phyloP scores from a whole-genome alignment of 2,888 invertebrate genomes.

The Chymomyza procnemis region DNA sequence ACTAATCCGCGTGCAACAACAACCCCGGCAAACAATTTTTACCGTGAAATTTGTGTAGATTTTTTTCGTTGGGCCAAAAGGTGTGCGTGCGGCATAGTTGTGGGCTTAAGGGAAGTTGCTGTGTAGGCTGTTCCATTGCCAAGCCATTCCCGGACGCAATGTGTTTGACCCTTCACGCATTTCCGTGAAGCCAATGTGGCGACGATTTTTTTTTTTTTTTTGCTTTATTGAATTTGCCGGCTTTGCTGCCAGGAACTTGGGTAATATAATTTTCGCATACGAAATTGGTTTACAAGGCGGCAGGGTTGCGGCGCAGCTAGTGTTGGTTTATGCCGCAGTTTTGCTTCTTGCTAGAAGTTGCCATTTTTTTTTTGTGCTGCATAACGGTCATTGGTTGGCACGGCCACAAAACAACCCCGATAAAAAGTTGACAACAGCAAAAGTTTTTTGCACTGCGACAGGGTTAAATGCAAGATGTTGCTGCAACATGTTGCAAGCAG shows the following conservation, averaged over 20 bases:
- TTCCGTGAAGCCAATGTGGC: slow-evolving; percentile 24
- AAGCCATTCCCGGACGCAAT: not conserved
- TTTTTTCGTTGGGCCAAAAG: slow-evolving; percentile 15
- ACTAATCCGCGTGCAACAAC: slow-evolving; percentile 10
- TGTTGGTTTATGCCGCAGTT: not conserved
- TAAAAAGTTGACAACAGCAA: not conserved
- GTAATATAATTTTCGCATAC: slow-evolving; percentile 69
- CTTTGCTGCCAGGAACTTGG: slow-evolving; percentile 22
- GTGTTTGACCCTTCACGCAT: not conserved
- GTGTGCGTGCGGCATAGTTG: slow-evolving; percentile 23
- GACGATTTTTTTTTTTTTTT: too few species aligned
- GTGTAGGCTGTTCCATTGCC: slow-evolving; percentile 11
- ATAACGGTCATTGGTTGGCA: slow-evolving; percentile 47
- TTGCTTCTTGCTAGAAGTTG: not conserved
- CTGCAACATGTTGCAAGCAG: not conserved
- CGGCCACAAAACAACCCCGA: slow-evolving; percentile 24
- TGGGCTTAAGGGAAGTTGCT: slow-evolving; percentile 14
- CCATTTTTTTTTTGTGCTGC: not conserved
- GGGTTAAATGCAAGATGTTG: not conserved
- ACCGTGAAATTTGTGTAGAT: slow-evolving; percentile 41
- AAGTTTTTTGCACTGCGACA: slow-evolving; percentile 2
- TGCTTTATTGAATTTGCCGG: slow-evolving; percentile 62
- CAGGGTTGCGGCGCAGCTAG: not conserved
- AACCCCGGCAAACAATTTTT: slow-evolving; percentile 22
- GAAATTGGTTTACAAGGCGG: slow-evolving; percentile 20